Conservation (phyloP, 1,140 invertebrate species). For the Drosophila parvula region DNA sequence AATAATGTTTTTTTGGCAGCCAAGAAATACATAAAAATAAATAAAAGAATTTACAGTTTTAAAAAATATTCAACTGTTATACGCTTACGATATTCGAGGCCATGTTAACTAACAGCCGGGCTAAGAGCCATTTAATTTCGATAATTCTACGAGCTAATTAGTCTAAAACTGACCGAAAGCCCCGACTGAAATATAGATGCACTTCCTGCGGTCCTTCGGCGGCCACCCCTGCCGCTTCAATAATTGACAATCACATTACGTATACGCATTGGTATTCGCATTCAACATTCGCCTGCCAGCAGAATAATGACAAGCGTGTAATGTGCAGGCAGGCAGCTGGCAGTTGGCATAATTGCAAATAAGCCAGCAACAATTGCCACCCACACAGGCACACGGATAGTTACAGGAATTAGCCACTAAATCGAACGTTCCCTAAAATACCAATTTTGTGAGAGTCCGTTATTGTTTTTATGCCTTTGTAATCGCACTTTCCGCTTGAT, state of each 20-base stretch:
- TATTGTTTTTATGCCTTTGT: too few species aligned
- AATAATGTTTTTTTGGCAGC: neutral
- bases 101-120: conserved; percentile 12
- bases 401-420: conserved; percentile 1
- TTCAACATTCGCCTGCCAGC: conserved; percentile 19
- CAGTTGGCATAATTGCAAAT: conserved; percentile 69
- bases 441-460: too few species aligned
- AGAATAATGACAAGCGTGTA: conserved; percentile 60
- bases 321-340: conserved; percentile 57
- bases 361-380: conserved; percentile 48
- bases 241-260: conserved; percentile 58
- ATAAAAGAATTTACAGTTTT: neutral
- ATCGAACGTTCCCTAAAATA: neutral
- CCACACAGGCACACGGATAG: neutral
- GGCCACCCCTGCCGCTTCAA: conserved; percentile 19
- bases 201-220: conserved; percentile 32
- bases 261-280: conserved; percentile 22
- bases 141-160: conserved; percentile 49
- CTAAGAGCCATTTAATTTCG: conserved; percentile 27
- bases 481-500: too few species aligned
- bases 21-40: neutral
- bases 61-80: neutral
- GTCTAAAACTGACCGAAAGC: conserved; percentile 49
- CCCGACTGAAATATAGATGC: conserved; percentile 48
- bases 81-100: conserved; percentile 30